Base-by-base conservation (phyloP, 2,888 invertebrate species). In the Hoplodrina blanda region DNA sequence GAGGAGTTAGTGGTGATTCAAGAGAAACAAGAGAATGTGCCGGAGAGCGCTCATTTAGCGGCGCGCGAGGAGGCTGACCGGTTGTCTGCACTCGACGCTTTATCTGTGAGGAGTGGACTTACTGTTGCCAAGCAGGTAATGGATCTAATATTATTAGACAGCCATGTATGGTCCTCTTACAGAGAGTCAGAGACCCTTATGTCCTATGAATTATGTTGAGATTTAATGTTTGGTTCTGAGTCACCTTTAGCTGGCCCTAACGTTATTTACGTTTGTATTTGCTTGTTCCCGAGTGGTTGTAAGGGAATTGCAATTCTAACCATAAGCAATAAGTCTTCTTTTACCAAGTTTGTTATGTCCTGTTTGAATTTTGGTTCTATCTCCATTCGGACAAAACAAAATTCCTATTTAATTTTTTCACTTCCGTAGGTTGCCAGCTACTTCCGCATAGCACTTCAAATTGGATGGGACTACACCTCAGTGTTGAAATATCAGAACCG, bases 1-100 rank as follows among this genome's bases (percentile, higher is more conserved):
- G 96, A 96, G 63, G 96, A 96, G 86, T 76, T 96, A 54, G 96
- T 96, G 6, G 91, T 95, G 64, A 95, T 96, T 46, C 92, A 93
- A 66, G 96, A 96, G 83, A 93, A 94, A 70, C 93, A 92, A 55
- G 95, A 94, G 56, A 90, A 89, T 52, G 79, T 86, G 3, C 83
- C 90, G 2, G 92, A 91, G 55, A 89, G 91, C 61, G 85, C 91
- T 2, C 95, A 95, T 25, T 78, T 95, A 49, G 95, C 95, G 0
- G 95, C 89, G 10, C 88, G 95, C 2, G 94, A 94, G 77, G 96
- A 96, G 62, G 96, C 95, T 0, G 96, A 96, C 75, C 85, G 94
- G 0, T 82, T 96, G 13, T 90, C 95, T 0, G 94, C 95, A 2
- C 87, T 96, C 2, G 96, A 96, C 59, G 93, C 96, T 0, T 81